A percentile compares a stretch with the other conserved stretches of the same genome.
Conservation (phyloP, 2,113 vertebrate genomes). For the Delphinapterus leucas region DNA sequence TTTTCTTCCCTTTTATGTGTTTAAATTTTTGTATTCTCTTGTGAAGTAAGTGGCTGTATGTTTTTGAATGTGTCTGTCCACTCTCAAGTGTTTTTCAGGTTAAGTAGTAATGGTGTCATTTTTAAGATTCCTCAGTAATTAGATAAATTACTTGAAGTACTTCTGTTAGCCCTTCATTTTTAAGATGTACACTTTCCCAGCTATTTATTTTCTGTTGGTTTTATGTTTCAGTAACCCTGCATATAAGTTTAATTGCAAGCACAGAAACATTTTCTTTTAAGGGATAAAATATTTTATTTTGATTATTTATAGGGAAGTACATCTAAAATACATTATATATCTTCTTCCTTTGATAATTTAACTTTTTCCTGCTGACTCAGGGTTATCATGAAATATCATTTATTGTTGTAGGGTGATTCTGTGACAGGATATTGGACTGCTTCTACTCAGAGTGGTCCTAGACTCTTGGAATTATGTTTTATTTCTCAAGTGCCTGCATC, state of each 20-base stretch:
- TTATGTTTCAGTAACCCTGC: constrained; percentile 16
- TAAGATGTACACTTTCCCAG: not conserved
- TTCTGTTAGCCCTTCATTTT: not conserved
- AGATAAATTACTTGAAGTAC: constrained; percentile 16
- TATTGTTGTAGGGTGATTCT: not conserved
- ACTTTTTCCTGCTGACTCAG: not conserved
- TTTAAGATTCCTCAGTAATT: not conserved
- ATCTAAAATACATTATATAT: not conserved
- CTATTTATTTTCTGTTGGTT: not conserved
- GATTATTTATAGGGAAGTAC: not conserved
- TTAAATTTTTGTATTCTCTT: not conserved
- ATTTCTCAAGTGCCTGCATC: not conserved
- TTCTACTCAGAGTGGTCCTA: not conserved
- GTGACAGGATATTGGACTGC: not conserved
- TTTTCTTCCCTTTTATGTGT: not conserved
- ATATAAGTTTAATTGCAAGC: not conserved
- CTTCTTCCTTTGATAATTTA: not conserved
- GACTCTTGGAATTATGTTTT: not conserved
- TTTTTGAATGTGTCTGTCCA: not conserved
- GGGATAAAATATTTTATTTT: constrained; percentile 27
- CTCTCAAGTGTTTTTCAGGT: not conserved
- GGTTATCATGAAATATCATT: not conserved
- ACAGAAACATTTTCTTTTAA: not conserved
- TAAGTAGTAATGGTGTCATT: not conserved
- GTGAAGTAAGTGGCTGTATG: not conserved